Conservation (phyloP, 2,888 invertebrate species). For the Crepidodera aurea region DNA sequence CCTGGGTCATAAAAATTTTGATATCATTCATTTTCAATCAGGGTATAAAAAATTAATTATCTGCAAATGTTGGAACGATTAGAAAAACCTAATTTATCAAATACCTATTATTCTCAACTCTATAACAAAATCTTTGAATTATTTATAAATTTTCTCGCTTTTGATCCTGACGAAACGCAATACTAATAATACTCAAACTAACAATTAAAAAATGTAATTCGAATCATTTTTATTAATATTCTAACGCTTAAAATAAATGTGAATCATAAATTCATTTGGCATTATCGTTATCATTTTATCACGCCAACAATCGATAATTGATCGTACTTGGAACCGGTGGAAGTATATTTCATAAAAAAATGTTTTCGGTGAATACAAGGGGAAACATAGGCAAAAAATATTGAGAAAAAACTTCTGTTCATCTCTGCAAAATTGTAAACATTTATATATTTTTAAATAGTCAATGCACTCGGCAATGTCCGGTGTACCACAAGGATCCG, state of each 20-base stretch:
- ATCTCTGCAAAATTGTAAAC: no score
- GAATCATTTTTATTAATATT: background rate
- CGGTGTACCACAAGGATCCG: no score
- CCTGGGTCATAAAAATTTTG: no score
- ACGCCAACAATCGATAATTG: background rate
- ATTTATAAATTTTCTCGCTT: background rate
- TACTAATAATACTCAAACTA: conserved; percentile 25
- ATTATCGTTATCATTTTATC: conserved; percentile 11
- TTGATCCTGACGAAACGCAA: background rate
- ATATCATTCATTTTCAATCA: no score
- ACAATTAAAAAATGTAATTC: conserved; percentile 1
- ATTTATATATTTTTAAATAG: no score
- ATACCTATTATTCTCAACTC: no score
- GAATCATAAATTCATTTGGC: conserved; percentile 12
- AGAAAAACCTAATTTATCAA: no score
- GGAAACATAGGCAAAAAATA: background rate
- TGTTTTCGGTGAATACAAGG: background rate
- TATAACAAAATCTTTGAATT: no score
- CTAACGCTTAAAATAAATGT: background rate
- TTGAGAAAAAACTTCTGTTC: no score
- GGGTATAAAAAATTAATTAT: no score
- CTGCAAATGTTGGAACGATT: no score
- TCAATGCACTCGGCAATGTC: no score
- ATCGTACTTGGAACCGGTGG: background rate
- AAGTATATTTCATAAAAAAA: background rate